Conservation (phyloP, 2,888 invertebrate genomes). For the Deilephila porcellus region DNA sequence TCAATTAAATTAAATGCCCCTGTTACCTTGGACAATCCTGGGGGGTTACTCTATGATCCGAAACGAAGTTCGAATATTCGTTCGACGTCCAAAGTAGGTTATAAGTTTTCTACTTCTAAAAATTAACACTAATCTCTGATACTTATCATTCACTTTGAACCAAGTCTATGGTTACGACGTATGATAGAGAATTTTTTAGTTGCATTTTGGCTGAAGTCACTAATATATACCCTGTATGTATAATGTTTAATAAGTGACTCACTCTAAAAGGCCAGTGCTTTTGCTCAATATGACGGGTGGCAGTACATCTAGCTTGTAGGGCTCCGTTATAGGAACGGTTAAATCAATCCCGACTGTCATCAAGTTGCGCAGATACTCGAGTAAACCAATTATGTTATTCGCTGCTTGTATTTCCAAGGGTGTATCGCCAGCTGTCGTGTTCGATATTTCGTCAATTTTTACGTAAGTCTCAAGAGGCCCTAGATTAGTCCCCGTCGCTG, state of each 20-base stretch:
- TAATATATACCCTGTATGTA: no score
- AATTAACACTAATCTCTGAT: no score
- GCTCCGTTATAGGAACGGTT: background rate
- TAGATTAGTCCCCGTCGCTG: background rate
- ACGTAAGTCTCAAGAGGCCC: background rate
- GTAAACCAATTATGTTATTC: background rate
- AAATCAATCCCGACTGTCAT: constrained; percentile 9
- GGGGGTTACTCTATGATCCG: no score
- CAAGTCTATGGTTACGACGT: no score
- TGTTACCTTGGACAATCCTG: no score
- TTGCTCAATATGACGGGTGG: background rate
- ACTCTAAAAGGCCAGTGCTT: background rate
- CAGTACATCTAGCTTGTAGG: constrained; percentile 2
- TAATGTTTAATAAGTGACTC: background rate
- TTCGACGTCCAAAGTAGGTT: no score
- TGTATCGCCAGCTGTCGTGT: background rate
- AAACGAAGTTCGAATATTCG: no score
- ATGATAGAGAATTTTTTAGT: no score
- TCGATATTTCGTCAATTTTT: background rate
- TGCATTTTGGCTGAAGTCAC: no score
- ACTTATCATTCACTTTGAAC: no score
- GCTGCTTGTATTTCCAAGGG: background rate
- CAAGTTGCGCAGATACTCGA: constrained; percentile 1
- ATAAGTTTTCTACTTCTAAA: no score
- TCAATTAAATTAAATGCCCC: no score